Conservation (phyloP, 2,888 invertebrate species). For the Callosobruchus maculatus region DNA sequence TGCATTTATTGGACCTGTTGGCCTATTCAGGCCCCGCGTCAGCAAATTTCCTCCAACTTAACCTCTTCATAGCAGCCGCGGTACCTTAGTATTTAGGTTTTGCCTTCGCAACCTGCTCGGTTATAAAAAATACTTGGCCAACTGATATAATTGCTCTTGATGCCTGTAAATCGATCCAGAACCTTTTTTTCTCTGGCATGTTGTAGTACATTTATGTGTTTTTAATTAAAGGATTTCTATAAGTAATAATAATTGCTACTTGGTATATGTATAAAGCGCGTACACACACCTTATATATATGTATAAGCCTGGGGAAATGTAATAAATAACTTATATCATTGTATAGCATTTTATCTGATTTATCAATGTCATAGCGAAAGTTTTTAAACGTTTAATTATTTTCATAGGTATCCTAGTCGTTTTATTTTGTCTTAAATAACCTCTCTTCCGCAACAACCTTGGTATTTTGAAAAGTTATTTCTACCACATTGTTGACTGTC, state of each 20-base stretch:
- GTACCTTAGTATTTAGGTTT: too few species aligned
- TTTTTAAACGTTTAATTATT: background rate
- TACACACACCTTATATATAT: background rate
- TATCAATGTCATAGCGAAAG: background rate
- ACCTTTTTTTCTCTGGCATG: too few species aligned
- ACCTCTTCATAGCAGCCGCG: too few species aligned
- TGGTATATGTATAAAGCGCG: background rate
- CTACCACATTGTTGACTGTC: background rate
- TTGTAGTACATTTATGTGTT: too few species aligned
- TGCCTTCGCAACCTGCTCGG: too few species aligned
- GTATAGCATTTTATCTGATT: background rate
- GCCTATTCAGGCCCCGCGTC: too few species aligned
- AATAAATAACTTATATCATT: background rate
- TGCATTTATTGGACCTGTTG: too few species aligned
- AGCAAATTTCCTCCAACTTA: too few species aligned
- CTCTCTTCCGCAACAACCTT: background rate
- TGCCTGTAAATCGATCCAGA: too few species aligned
- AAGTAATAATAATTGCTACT: background rate
- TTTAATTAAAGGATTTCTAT: too few species aligned
- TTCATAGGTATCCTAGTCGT: background rate
- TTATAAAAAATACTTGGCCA: too few species aligned
- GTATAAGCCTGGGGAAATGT: background rate
- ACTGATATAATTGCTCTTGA: too few species aligned
- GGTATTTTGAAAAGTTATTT: background rate
- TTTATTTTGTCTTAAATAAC: background rate